A percentile compares a stretch with the other conserved stretches of the same genome.
Conservation (phyloP, 2,797 vertebrate species). For the Columba guinea region DNA sequence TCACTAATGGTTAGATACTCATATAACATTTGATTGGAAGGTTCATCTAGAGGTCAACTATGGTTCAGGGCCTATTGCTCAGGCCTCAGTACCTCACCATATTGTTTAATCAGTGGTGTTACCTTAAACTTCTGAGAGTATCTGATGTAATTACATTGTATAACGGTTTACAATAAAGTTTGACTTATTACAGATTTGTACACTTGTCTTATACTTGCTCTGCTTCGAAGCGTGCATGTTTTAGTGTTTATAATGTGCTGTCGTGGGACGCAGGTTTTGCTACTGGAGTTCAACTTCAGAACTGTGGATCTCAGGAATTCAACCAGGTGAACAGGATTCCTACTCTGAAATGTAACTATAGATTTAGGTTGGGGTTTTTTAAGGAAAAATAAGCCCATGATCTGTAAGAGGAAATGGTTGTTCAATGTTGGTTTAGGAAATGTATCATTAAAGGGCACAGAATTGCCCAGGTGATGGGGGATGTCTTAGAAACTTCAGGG, state of each 20-base stretch:
- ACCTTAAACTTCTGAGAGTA: constrained; percentile 68
- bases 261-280: not conserved
- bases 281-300: not conserved
- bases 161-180: constrained; percentile 83
- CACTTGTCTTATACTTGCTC: not conserved
- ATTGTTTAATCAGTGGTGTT: constrained; percentile 56
- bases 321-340: not conserved
- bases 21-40: too few species aligned
- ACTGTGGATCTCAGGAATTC: not conserved
- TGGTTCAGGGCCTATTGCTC: too few species aligned
- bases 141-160: constrained; percentile 74
- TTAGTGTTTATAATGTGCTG: not conserved
- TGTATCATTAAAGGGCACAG: not conserved
- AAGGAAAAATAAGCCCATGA: not conserved
- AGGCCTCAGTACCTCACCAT: not conserved
- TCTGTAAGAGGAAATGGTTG: not conserved
- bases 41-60: too few species aligned
- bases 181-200: constrained; percentile 68
- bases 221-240: not conserved
- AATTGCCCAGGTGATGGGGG: not conserved
- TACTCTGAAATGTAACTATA: not conserved
- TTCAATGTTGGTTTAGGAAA: not conserved
- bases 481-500: not conserved
- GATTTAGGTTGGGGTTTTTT: not conserved
- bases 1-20: too few species aligned